Percentiles rank a stretch among this genome's conserved stretches.
Conservation (phyloP, 2,888 invertebrate species). For the Chironomus tentans region DNA sequence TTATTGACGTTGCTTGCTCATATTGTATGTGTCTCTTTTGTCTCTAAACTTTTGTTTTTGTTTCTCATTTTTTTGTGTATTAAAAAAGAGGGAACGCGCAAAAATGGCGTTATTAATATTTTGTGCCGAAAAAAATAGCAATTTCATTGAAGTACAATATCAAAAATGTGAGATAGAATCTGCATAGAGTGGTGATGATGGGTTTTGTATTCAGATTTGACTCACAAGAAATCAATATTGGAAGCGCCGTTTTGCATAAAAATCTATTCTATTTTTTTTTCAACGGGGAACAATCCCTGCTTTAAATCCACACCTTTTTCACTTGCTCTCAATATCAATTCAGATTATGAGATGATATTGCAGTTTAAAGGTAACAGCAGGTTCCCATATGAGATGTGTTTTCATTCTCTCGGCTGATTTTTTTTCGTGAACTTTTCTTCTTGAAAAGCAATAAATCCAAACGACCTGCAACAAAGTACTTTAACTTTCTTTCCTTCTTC, state of each 20-base stretch:
- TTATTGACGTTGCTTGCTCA: not conserved
- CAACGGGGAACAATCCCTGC: not conserved
- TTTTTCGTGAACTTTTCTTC: too few relatives aligned
- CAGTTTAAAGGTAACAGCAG: slow-evolving; percentile 25
- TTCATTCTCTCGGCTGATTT: not conserved
- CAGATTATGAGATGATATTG: slow-evolving; percentile 24
- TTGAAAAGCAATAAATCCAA: slow-evolving; percentile 13
- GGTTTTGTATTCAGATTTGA: slow-evolving; percentile 18
- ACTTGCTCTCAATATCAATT: slow-evolving; percentile 16
- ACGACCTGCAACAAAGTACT: slow-evolving; percentile 23
- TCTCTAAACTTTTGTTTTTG: too few relatives aligned
- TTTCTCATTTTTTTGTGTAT: too few relatives aligned
- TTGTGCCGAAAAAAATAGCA: not conserved
- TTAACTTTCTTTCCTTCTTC: slow-evolving; percentile 3
- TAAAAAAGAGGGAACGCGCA: not conserved
- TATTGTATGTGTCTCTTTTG: not conserved
- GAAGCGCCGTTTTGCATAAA: slow-evolving; percentile 19
- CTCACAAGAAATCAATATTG: slow-evolving; percentile 11
- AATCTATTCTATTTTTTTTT: not conserved
- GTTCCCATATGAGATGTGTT: not conserved
- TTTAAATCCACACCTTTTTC: not conserved
- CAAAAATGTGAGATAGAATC: not conserved
- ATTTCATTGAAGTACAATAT: not conserved
- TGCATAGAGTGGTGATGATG: slow-evolving; percentile 18
- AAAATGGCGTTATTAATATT: not conserved